Percentiles rank a stretch among this genome's conserved stretches.
Conservation (phyloP, 1,140 invertebrate genomes). For the Drosophila bocqueti region DNA sequence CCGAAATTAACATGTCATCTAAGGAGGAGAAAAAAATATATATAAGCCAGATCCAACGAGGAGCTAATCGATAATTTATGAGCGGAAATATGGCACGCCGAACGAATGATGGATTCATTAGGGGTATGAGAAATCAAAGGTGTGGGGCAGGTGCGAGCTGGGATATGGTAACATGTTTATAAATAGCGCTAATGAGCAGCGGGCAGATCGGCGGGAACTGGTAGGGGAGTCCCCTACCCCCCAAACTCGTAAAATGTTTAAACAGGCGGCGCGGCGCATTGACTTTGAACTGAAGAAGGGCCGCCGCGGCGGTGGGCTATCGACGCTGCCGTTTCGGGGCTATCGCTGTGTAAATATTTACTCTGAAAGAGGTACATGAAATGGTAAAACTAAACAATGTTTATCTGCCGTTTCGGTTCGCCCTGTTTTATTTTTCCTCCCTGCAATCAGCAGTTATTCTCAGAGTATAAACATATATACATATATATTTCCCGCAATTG, state of each 20-base stretch:
- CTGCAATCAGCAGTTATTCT: conserved; percentile 25
- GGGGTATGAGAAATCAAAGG: neutral
- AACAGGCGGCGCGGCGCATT: conserved; percentile 67
- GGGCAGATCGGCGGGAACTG: conserved; percentile 27
- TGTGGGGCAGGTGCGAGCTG: conserved; percentile 17
- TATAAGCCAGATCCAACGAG: conserved; percentile 29
- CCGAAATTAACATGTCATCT: conserved; percentile 69
- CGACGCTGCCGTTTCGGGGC: conserved; percentile 53
- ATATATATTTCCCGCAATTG: neutral
- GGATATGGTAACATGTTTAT: conserved; percentile 73
- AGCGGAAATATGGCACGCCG: conserved; percentile 64
- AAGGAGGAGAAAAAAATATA: conserved; percentile 16
- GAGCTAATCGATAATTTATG: conserved; percentile 78
- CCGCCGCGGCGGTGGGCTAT: conserved; percentile 4
- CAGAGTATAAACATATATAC: neutral
- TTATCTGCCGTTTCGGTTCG: conserved; percentile 33
- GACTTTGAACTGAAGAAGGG: conserved; percentile 58
- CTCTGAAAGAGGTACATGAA: conserved; percentile 63
- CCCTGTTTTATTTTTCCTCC: neutral
- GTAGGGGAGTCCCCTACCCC: neutral
- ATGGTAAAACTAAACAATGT: conserved; percentile 74
- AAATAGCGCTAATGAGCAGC: conserved; percentile 74
- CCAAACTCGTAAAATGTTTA: conserved; percentile 67
- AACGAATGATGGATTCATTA: conserved; percentile 48
- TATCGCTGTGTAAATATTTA: conserved; percentile 77